Evolutionary conservation across 2,113 vertebrate genomes (phyloP).

Genomic region (Oxygymnocypris stewartii): DNA sequence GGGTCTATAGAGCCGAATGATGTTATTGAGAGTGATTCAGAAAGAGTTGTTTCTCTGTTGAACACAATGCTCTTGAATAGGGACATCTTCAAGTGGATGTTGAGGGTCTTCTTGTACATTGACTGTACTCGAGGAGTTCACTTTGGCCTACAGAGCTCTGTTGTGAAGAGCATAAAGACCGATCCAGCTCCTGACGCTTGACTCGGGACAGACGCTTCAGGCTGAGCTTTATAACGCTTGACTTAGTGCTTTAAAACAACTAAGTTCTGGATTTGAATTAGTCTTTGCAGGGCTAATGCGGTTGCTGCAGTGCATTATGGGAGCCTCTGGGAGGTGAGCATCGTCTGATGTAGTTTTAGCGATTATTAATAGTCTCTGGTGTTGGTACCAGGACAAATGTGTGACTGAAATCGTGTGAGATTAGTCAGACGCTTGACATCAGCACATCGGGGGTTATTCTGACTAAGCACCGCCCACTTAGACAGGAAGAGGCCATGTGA

Average conservation of each 20-base stretch:
- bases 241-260: conserved; percentile 5
- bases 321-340: conserved; percentile 76
- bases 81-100: conserved; percentile 53
- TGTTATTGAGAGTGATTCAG: conserved; percentile 74
- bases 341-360: conserved; percentile 32
- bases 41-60: conserved; percentile 63
- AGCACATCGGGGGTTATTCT: background rate
- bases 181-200: background rate
- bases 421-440: background rate
- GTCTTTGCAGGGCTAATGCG: conserved; percentile 54
- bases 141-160: conserved; percentile 40
- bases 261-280: background rate
- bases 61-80: conserved; percentile 59
- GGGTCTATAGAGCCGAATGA: conserved; percentile 71
- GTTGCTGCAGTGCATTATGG: conserved; percentile 67
- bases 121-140: conserved; percentile 56
- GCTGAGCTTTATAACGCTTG: background rate
- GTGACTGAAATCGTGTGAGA: background rate
- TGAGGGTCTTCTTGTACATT: conserved; percentile 63
- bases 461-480: background rate
- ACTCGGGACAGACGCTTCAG: background rate
- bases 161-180: conserved; percentile 6
- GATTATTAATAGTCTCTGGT: background rate
- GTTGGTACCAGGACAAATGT: background rate
- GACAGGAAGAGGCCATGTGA: background rate